Conservation (phyloP, 2,113 vertebrate species). For the Ptilonorhynchus violaceus region DNA sequence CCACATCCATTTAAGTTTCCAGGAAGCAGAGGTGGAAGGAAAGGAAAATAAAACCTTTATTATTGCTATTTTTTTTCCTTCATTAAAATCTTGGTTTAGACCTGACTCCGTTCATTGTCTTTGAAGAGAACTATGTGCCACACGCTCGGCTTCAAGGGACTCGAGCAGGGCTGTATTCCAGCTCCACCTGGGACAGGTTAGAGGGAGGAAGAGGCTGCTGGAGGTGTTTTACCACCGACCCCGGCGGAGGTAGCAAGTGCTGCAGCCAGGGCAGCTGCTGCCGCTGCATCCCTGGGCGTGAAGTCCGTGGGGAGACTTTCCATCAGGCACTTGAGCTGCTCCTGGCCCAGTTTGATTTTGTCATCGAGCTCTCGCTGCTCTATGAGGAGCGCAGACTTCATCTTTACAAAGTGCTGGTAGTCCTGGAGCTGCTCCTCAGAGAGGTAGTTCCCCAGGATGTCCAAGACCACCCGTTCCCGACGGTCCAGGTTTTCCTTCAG, state of each 20-base stretch:
- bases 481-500: constrained; percentile 97
- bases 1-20: neutral
- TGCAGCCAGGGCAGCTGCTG: constrained; percentile 42
- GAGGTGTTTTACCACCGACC: neutral
- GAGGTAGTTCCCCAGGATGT: constrained; percentile 85
- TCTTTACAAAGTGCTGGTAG: constrained; percentile 86
- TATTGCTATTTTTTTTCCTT: constrained; percentile 18
- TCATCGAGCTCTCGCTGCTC: constrained; percentile 91
- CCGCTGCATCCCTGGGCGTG: constrained; percentile 28
- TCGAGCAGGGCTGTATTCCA: neutral
- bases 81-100: constrained; percentile 12
- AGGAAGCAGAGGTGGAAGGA: constrained; percentile 28
- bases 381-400: constrained; percentile 89
- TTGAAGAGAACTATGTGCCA: neutral
- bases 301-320: constrained; percentile 80
- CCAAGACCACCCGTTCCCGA: constrained; percentile 83
- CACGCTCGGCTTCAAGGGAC: constrained; percentile 20
- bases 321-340: constrained; percentile 83
- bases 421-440: constrained; percentile 80
- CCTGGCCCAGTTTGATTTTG: constrained; percentile 86
- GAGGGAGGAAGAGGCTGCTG: constrained; percentile 58
- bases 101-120: neutral
- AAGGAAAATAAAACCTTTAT: constrained; percentile 29
- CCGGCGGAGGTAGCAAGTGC: constrained; percentile 73
- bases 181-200: constrained; percentile 23